Evolutionary conservation across 2,113 vertebrate genomes (phyloP), one percentile per base, ranked within the genome.

Genomic region (Equus przewalskii): DNA sequence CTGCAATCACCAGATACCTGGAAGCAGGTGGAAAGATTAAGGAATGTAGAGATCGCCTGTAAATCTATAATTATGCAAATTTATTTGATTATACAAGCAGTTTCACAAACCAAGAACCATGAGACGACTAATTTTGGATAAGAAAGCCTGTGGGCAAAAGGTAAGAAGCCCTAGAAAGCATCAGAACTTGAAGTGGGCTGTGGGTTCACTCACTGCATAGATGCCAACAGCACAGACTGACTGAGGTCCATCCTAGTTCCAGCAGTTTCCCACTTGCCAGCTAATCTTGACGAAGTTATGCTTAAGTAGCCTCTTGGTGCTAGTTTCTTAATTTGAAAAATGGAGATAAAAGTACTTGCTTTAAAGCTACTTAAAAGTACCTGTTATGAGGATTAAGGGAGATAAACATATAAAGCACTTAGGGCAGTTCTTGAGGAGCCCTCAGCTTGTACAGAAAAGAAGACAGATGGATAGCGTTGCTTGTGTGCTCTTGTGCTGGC

Each of bases 261-360:
- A 70, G 36, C 0, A 2, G 15, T 36, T 16, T 9, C 9, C 49
- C 28, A n/a, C 30, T 67, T 67, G n/a, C 69, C 83, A 91, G 10
- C 16, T 76, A 72, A 87, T 41, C 21, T 54, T 41, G 24, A 18
- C 16, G 22, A 64, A n/a, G 44, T 28, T 22, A 49, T 22, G 64
- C 2, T n/a, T 54, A 85, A 78, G 62, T 60, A 89, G 88, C 28
- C 24, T 88, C 41, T 93, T 24, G 10, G 51, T 93, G 56, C 22
- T 56, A 44, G 69, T 41, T 97, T 90, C 41, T 60, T 78, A 83
- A 91, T 67, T 62, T 91, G 49, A 24, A 76, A 94, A 94, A 51
- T 88, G 58, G 56, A 89, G 15, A 73, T 79, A 69, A 41, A 7
- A 36, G 9, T 54, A 41, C 36, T 58, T 54, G 49, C 7, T 15